These are phyloP conservation scores for human DNA, from an alignment of 2,113 vertebrate genomes.

Conservation along the genomic window DNA sequence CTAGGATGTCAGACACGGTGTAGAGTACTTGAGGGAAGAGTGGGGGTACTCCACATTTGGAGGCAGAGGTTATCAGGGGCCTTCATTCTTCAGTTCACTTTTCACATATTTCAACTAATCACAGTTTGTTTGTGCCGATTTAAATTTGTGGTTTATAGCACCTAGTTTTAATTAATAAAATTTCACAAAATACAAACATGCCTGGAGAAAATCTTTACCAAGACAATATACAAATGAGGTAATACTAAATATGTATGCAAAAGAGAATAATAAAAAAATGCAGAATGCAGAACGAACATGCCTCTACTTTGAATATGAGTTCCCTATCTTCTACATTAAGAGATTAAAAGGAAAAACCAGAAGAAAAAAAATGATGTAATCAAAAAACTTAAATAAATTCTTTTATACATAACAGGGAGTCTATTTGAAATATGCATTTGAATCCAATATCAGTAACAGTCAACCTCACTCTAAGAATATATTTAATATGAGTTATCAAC, in stretches of 20 bases:
- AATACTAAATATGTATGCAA: not conserved
- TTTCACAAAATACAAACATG: not conserved
- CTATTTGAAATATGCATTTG: not conserved
- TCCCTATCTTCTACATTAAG: not conserved
- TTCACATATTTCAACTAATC: not conserved
- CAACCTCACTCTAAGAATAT: not conserved
- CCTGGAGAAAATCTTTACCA: not conserved
- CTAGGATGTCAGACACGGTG: not conserved
- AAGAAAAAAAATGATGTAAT: not conserved
- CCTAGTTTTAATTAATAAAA: not conserved
- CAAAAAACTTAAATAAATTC: not conserved
- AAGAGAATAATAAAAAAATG: not conserved
- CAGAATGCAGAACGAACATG: not conserved
- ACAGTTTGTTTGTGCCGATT: not conserved
- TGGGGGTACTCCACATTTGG: too few species aligned
- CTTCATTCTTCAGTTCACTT: not conserved
- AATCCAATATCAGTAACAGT: not conserved
- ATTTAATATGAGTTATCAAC: slow-evolving; percentile 5
- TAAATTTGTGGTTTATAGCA: not conserved
- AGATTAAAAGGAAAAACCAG: not conserved
- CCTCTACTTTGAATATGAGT: not conserved
- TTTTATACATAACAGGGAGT: not conserved
- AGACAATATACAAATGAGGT: not conserved
- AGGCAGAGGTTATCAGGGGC: accelerated
- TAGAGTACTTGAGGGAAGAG: accelerated